Evolutionary conservation across 2,888 invertebrate genomes (phyloP).

Genomic region (Drosophila eohydei): DNA sequence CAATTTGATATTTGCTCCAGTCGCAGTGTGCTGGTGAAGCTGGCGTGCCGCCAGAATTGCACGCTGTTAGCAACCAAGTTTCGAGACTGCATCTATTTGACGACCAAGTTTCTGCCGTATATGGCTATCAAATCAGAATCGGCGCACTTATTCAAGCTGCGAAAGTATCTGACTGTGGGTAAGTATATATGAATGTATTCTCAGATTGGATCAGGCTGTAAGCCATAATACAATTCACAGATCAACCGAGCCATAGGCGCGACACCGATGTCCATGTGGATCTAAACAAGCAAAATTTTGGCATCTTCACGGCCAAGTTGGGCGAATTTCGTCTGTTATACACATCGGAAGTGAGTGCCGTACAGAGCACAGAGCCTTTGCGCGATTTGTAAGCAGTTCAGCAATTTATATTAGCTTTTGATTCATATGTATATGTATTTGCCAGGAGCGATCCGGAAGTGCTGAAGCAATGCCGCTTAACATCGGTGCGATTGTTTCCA

Average conservation of each 20-base stretch:
- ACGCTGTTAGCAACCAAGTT: conserved; percentile 9
- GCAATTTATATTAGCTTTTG: neutral
- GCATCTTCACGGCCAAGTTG: conserved; percentile 29
- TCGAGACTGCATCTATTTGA: conserved; percentile 21
- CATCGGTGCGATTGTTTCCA: neutral
- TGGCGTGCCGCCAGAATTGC: neutral
- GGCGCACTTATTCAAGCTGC: conserved; percentile 19
- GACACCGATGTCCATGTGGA: neutral
- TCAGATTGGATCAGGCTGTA: too few relatives aligned
- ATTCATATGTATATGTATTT: neutral
- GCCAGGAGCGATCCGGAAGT: conserved; percentile 19
- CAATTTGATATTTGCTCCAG: conserved; percentile 8
- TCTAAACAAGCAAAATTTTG: conserved; percentile 21
- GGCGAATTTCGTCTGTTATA: conserved; percentile 36
- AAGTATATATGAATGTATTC: neutral
- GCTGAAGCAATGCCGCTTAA: conserved; percentile 15
- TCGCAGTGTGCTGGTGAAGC: neutral
- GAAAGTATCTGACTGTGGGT: conserved; percentile 28
- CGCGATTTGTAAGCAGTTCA: conserved; percentile 27
- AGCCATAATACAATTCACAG: neutral
- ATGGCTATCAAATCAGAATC: rapidly evolving
- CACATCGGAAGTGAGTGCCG: conserved; percentile 22
- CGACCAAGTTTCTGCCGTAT: rapidly evolving
- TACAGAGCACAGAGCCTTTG: conserved; percentile 12
- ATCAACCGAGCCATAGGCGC: conserved; percentile 11